Base-by-base conservation (phyloP, 1,140 invertebrate genomes). In the Homarus americanus region DNA sequence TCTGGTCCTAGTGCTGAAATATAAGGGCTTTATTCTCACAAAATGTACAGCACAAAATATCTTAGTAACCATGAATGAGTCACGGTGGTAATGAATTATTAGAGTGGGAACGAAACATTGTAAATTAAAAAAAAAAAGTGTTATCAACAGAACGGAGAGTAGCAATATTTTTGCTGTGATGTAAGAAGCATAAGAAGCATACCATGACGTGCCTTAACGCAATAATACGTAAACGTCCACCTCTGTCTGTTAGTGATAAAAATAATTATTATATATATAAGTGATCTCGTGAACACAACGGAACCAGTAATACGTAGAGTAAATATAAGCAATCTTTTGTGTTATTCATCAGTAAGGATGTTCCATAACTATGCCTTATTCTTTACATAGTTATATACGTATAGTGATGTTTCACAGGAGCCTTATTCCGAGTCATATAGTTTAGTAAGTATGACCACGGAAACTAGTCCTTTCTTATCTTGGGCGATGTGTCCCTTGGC, bases 181-280 rank as follows among this genome's bases (percentile, higher is more conserved):
- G 28, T n/a, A n/a, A n/a, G n/a, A n/a, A n/a, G n/a, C 12, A 49
- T 69, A 32, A 69, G 63, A 28, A 69, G 0, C 28, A 32, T 32
- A 69, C 63, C 63, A 69, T 69, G 63, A 32, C n/a, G 63, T 69
- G 63, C 63, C 63, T 69, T 69, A 69, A 28, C 7, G 63, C n/a
- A 32, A 1, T 28, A 9, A 20, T 24, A 24, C 63, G 32, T 28
- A 69, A 2, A 32, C n/a, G n/a, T 69, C 63, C n/a, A 69, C 3
- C 9, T 3, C 63, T 69, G 24, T 32, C 63, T 0, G 53, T 15
- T 58, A 15, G 10, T 58, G 53, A 58, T 58, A 12, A 58, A 4
- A 58, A 20, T 12, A 17, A 3, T 17, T 2, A 10, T 9, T 17
- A 49, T 49, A 10, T 49, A 49, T 49, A 49, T 58, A 58, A 58